Evolutionary conservation across 2,888 invertebrate species (phyloP).

Genomic region (Arge pagana): DNA sequence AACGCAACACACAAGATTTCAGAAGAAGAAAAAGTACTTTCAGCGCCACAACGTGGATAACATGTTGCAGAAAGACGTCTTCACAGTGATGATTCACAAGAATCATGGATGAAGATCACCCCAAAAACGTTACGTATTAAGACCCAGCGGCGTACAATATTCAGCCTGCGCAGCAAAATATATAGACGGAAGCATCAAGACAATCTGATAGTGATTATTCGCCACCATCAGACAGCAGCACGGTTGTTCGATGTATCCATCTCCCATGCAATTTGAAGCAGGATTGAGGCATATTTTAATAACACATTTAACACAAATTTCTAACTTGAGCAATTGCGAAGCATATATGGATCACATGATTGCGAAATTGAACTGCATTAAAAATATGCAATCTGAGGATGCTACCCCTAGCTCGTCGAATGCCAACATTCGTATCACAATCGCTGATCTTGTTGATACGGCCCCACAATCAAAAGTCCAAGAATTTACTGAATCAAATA

Average conservation of each 20-base stretch:
- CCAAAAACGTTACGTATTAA: neutral
- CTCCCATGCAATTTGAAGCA: neutral
- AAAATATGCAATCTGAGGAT: neutral
- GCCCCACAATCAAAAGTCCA: neutral
- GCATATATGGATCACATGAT: neutral
- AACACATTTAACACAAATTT: neutral
- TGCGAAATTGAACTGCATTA: neutral
- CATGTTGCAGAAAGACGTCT: neutral
- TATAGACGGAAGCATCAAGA: neutral
- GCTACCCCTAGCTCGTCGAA: neutral
- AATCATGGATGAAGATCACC: neutral
- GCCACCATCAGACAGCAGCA: slow-evolving; percentile 4
- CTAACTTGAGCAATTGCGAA: neutral
- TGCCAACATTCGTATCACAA: slow-evolving; percentile 1
- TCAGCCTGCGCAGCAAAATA: neutral
- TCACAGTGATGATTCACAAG: neutral
- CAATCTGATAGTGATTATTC: neutral
- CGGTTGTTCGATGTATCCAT: neutral
- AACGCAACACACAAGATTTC: too few relatives aligned
- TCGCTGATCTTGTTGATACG: neutral
- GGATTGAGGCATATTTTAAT: neutral
- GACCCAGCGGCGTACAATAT: slow-evolving; percentile 4
- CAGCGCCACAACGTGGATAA: neutral
- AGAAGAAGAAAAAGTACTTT: neutral
- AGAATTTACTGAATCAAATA: slow-evolving; percentile 9